Conservation (phyloP, 2,113 vertebrate species). For the Menidia beryllina region DNA sequence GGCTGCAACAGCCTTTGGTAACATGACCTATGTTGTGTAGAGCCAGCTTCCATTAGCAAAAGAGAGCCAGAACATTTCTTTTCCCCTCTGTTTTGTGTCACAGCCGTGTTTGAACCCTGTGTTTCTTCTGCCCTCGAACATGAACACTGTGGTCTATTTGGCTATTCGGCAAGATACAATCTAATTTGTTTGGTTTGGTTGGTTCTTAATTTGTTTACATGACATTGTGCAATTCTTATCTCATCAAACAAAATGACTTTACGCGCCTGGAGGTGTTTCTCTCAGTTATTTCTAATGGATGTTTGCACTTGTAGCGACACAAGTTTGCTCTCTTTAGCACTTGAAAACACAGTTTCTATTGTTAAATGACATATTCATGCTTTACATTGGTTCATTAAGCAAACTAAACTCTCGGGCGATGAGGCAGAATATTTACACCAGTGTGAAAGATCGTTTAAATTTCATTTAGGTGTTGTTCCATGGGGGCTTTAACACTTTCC, state of each 20-base stretch:
- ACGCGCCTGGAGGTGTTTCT: conserved; percentile 21
- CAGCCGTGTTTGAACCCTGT: neutral
- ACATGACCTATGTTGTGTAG: too few species aligned
- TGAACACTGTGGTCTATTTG: conserved; percentile 8
- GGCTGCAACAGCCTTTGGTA: too few species aligned
- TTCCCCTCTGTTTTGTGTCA: neutral
- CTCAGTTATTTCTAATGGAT: conserved; percentile 11
- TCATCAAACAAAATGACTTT: conserved; percentile 18
- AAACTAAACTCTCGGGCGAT: conserved; percentile 5
- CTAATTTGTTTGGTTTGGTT: neutral
- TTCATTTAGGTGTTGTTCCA: neutral
- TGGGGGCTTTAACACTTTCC: neutral
- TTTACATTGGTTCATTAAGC: conserved; percentile 14
- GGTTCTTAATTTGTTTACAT: conserved; percentile 40
- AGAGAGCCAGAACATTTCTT: neutral
- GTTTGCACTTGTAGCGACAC: conserved; percentile 18
- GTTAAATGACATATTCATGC: conserved; percentile 4
- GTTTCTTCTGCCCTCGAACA: conserved; percentile 3
- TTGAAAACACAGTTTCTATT: conserved; percentile 1
- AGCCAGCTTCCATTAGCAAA: too few species aligned
- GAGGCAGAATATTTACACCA: neutral
- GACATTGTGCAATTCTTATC: conserved; percentile 38
- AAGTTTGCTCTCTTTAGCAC: conserved; percentile 13
- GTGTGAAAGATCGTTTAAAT: too few species aligned
- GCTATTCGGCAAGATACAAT: conserved; percentile 7